Evolutionary conservation across 2,113 vertebrate genomes (phyloP).

Genomic region (Danio rerio): DNA sequence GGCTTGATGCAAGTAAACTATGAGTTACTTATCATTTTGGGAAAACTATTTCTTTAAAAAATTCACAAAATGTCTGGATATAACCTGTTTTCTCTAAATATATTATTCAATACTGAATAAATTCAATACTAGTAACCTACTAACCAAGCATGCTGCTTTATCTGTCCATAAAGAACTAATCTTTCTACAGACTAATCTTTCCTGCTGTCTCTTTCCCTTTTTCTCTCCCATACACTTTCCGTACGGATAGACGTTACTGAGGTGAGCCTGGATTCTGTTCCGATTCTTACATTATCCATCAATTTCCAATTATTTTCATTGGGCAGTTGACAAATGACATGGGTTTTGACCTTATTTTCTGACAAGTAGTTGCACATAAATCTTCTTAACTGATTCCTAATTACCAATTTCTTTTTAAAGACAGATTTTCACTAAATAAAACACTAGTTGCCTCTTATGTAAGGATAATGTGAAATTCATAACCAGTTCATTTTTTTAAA

Average conservation of each 20-base stretch:
- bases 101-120: slow-evolving; percentile 39
- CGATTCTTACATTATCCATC: background rate
- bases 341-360: background rate
- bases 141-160: slow-evolving; percentile 44
- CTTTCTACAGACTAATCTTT: slow-evolving; percentile 47
- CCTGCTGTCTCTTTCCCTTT: slow-evolving; percentile 68
- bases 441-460: no score
- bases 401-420: no score
- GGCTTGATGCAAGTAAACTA: no score
- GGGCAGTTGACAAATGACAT: background rate
- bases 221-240: slow-evolving; percentile 80
- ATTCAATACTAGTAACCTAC: slow-evolving; percentile 41
- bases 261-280: slow-evolving; percentile 82
- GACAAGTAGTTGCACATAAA: no score
- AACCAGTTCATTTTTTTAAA: no score
- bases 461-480: no score
- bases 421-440: no score
- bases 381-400: no score
- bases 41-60: no score
- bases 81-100: background rate
- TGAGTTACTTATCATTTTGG: no score
- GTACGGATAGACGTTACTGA: slow-evolving; percentile 93
- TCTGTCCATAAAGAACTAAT: slow-evolving; percentile 39
- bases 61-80: background rate
- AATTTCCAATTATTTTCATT: background rate